A percentile compares a stretch with the other conserved stretches of the same genome.
These are phyloP conservation scores for Myotis myotis DNA, from an alignment of 2,797 vertebrate genomes.

Conservation along the genomic window DNA sequence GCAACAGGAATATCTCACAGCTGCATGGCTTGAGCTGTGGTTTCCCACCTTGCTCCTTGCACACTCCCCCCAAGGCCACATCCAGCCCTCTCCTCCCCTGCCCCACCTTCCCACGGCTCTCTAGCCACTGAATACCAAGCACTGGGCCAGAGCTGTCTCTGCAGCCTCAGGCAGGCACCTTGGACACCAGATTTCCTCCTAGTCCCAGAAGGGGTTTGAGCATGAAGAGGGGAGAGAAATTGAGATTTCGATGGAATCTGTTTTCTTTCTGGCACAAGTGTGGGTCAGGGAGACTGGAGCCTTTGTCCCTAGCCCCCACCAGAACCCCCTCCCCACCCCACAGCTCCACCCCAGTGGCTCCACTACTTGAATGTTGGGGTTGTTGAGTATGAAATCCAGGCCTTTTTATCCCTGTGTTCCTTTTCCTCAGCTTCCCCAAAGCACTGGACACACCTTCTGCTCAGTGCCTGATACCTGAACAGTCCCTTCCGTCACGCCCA, in stretches of 20 bases:
- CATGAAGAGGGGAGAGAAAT: neutral
- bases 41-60: neutral
- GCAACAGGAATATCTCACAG: conserved; percentile 33
- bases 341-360: neutral
- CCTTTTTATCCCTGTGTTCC: neutral
- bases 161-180: neutral
- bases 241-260: neutral
- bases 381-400: neutral
- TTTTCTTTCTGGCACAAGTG: neutral
- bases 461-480: neutral
- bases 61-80: neutral
- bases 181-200: neutral
- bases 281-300: neutral
- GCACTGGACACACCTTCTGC: neutral
- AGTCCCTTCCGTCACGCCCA: neutral
- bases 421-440: neutral
- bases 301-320: neutral
- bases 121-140: neutral
- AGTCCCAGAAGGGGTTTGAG: neutral
- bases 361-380: neutral
- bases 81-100: neutral
- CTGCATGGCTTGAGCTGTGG: neutral
- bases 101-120: neutral
- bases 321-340: neutral
- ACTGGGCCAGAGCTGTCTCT: neutral